These are phyloP conservation scores for Podarcis lilfordi DNA, from an alignment of 2,797 vertebrate genomes.

Conservation along the genomic window DNA sequence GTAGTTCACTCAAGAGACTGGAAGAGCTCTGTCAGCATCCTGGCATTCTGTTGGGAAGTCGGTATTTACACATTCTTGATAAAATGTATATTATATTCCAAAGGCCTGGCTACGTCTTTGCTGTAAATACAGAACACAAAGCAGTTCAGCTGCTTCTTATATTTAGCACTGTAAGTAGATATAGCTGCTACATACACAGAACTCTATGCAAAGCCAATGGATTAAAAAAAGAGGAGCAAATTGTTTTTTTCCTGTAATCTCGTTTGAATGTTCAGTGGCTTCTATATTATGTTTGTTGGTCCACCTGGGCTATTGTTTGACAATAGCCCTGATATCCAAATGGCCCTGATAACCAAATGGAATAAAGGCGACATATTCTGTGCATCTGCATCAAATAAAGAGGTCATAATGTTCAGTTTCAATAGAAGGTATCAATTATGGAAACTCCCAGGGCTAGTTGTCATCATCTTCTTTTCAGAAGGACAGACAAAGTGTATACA, in stretches of 20 bases:
- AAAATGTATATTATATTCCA: neutral
- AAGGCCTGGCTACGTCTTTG: neutral
- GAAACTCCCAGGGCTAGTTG: neutral
- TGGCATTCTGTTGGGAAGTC: neutral
- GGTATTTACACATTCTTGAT: slow-evolving; percentile 10
- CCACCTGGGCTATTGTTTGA: neutral
- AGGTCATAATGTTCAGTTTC: too few relatives aligned
- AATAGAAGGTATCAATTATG: too few relatives aligned
- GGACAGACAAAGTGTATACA: neutral
- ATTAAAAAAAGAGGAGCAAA: neutral
- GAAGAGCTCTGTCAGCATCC: neutral
- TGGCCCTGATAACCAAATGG: neutral
- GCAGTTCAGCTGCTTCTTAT: neutral
- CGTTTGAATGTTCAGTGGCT: neutral
- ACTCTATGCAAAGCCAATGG: neutral
- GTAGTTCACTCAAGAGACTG: neutral
- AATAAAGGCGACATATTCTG: neutral
- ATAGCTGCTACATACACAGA: neutral
- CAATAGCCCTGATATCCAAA: neutral
- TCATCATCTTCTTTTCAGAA: neutral
- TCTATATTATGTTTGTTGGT: neutral
- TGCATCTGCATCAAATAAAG: too few relatives aligned
- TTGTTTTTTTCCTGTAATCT: neutral
- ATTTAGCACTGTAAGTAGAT: neutral
- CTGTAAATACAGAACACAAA: neutral